These are phyloP conservation scores for Enhydra lutris DNA, from an alignment of 2,113 vertebrate genomes.

Conservation along the genomic window DNA sequence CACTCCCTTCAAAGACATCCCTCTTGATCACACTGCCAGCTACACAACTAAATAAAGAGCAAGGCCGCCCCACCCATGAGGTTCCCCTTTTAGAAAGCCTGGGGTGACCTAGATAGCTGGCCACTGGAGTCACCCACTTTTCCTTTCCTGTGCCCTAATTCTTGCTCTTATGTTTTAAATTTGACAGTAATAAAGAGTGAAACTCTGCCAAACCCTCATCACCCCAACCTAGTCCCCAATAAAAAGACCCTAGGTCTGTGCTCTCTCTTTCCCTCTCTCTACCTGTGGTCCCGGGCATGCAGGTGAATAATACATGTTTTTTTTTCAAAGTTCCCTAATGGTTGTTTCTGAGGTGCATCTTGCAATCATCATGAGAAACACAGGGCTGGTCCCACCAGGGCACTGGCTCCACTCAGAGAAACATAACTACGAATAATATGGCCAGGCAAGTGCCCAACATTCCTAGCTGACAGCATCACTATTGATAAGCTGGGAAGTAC, in stretches of 20 bases:
- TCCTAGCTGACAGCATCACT: background rate
- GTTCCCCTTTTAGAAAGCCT: background rate
- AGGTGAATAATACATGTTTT: background rate
- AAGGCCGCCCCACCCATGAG: background rate
- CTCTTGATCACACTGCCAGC: background rate
- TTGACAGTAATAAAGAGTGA: background rate
- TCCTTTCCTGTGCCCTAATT: background rate
- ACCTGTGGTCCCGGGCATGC: background rate
- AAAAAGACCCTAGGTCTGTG: background rate
- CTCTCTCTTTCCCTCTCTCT: background rate
- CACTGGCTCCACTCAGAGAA: background rate
- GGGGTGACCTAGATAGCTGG: background rate
- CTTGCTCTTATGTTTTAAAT: background rate
- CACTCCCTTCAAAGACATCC: background rate
- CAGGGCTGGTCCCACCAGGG: background rate
- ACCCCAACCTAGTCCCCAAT: background rate
- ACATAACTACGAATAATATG: rapidly evolving
- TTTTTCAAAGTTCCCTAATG: background rate
- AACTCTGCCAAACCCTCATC: background rate
- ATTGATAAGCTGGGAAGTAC: background rate
- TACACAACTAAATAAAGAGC: background rate
- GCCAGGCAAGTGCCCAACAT: background rate
- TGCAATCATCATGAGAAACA: too few species aligned
- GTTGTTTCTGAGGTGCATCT: background rate
- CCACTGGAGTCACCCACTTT: background rate